A percentile compares a stretch with the other conserved stretches of the same genome.
Conservation (phyloP, 2,113 vertebrate genomes). For the Tyto alba region DNA sequence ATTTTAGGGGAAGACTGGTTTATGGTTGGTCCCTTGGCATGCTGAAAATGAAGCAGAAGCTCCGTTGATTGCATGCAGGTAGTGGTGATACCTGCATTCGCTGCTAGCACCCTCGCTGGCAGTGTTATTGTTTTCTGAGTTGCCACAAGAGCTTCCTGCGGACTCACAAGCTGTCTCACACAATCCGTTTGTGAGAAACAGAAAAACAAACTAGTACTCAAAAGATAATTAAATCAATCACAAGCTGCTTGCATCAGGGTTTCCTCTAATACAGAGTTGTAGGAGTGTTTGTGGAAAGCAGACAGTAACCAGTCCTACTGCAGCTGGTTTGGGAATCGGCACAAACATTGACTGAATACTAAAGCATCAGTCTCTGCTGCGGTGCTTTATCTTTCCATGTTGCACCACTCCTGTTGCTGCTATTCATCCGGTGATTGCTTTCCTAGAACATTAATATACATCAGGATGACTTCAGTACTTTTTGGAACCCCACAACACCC, state of each 20-base stretch:
- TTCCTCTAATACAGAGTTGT: not conserved
- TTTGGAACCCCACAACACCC: not conserved
- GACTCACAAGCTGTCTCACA: not conserved
- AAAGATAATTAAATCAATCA: not conserved
- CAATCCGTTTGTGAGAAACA: not conserved
- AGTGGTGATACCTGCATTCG: not conserved
- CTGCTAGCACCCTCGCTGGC: not conserved
- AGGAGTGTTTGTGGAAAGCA: not conserved
- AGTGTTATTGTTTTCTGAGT: not conserved
- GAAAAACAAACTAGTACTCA: not conserved
- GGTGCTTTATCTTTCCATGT: not conserved
- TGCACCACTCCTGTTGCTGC: not conserved
- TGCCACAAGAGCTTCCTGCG: not conserved
- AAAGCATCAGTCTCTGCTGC: not conserved
- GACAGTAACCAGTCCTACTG: not conserved
- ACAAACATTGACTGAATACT: not conserved
- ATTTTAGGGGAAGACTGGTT: not conserved
- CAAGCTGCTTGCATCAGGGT: not conserved
- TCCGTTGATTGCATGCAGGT: not conserved
- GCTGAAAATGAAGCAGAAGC: not conserved
- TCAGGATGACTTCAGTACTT: not conserved
- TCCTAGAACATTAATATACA: not conserved
- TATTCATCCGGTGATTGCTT: not conserved
- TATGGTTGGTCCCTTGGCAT: not conserved
- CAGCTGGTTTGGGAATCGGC: not conserved